Base-by-base conservation (phyloP, 1,140 invertebrate genomes). In the Centruroides sculpturatus region DNA sequence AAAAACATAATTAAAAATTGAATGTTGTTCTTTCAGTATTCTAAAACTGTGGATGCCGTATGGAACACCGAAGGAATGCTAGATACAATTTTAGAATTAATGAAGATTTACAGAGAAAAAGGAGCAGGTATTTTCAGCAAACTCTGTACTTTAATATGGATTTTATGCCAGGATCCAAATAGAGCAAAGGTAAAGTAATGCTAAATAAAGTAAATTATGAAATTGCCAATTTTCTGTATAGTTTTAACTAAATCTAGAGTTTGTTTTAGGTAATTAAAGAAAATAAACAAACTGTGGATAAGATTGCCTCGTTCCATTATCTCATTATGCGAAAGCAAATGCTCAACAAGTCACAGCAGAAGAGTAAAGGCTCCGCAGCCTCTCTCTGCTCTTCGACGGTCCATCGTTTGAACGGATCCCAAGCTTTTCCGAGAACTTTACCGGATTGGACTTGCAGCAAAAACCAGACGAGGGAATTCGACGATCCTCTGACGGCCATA, bases 371-470 rank as follows among this genome's bases (percentile, higher is more conserved):
- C 2, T 4, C 7, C 35, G 41, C n/a, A 1, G 47, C 12, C 6
- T 1, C n/a, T 0, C 12, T 35, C 6, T 5, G 5, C 9, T 47
- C 49, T 13, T 54, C 47, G 7, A 46, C 4, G 34, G 50, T 9
- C 8, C 6, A 23, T 11, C 9, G 9, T 49, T 9, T 35, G 3
- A 13, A 51, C 35, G 4, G 48, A n/a, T 56, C 55, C 10, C 49
- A 56, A 5, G 56, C 50, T 35, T 11, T 50, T 4, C 41, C 41
- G 8, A 41, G 48, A 46, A 64, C 60, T 8, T 54, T 57, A 23
- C 62, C 62, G 35, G 59, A 64, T 10, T 64, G 62, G 62, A n/a
- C 60, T 12, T 47, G 57, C 5, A 59, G 55, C 11, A 47, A 47
- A 9, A 48, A 46, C 4, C 47, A 49, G 12, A 59, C 5, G 35